These are phyloP conservation scores for Acromyrmex heyeri DNA, from an alignment of 1,140 invertebrate genomes.

Conservation along the genomic window DNA sequence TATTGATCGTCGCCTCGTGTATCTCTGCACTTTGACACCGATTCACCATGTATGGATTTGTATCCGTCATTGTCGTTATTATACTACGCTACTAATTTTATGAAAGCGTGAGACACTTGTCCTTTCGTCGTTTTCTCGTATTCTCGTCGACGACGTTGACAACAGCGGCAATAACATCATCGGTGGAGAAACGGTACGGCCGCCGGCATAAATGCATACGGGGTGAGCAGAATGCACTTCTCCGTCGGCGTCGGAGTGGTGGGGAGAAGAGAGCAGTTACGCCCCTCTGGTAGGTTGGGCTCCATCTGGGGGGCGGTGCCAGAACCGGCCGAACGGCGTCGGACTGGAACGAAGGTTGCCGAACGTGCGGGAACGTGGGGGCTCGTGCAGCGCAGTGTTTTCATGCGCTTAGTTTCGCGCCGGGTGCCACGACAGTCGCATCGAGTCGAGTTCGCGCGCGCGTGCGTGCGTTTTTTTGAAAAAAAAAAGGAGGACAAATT, in stretches of 20 bases:
- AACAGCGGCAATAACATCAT: conserved; percentile 43
- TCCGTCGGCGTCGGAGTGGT: conserved; percentile 24
- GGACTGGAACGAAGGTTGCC: conserved; percentile 56
- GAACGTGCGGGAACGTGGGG: conserved; percentile 80
- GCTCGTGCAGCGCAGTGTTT: conserved; percentile 80
- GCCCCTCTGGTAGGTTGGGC: conserved; percentile 82
- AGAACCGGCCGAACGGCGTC: conserved; percentile 50
- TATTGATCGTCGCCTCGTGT: conserved; percentile 20
- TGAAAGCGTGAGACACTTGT: background rate
- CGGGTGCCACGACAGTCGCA: conserved; percentile 86
- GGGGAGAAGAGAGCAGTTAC: conserved; percentile 70
- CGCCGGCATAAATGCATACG: conserved; percentile 41
- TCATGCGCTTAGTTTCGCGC: conserved; percentile 86
- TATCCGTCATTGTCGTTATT: background rate
- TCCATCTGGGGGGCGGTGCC: conserved; percentile 77
- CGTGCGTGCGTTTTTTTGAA: conserved; percentile 77
- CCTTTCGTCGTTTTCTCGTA: conserved; percentile 38
- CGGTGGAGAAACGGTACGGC: conserved; percentile 30
- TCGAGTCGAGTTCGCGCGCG: conserved; percentile 81
- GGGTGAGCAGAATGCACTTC: conserved; percentile 12
- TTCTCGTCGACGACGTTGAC: conserved; percentile 53
- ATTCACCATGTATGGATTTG: background rate
- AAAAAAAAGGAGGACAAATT: background rate
- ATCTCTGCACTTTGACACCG: background rate
- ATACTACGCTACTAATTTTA: background rate